phyloP scores from a whole-genome alignment of 1,140 invertebrate species.

The Drosophila watanabei region DNA sequence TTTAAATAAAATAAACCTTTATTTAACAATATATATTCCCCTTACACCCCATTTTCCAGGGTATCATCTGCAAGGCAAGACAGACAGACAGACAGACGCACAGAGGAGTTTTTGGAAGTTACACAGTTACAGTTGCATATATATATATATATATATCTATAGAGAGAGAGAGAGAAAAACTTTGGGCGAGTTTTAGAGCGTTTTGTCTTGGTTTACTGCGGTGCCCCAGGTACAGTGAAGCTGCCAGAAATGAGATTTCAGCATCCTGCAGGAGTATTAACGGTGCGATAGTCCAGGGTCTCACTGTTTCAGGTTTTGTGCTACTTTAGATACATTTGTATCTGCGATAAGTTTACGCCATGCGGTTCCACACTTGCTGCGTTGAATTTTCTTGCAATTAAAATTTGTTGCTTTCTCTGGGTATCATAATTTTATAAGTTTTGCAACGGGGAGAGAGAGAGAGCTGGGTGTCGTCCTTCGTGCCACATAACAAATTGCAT shows the following conservation, averaged over 20 bases:
- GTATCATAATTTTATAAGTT: constrained; percentile 82
- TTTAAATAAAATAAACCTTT: not conserved
- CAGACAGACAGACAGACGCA: constrained; percentile 10
- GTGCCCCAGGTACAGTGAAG: constrained; percentile 19
- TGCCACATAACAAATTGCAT: constrained; percentile 66
- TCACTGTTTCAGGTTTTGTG: constrained; percentile 32
- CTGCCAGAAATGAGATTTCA: not conserved
- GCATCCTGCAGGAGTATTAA: not conserved
- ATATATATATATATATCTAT: too few relatives aligned
- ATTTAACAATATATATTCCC: not conserved
- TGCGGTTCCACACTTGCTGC: constrained; percentile 24
- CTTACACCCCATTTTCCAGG: constrained; percentile 2
- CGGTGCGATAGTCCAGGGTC: not conserved
- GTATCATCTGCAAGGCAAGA: not conserved
- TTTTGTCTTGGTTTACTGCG: constrained; percentile 61
- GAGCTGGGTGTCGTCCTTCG: constrained; percentile 1
- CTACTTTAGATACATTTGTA: constrained; percentile 61
- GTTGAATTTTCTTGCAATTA: constrained; percentile 60
- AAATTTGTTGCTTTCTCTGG: constrained; percentile 77
- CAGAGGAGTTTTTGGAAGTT: constrained; percentile 45
- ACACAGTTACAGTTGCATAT: constrained; percentile 56
- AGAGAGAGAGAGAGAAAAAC: too few relatives aligned
- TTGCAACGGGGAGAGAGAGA: constrained; percentile 12
- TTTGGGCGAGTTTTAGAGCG: constrained; percentile 50
- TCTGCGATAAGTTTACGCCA: constrained; percentile 52